Evolutionary conservation across 1,140 invertebrate species (phyloP), one percentile per base, ranked within the genome.

Genomic region (Portunus trituberculatus): DNA sequence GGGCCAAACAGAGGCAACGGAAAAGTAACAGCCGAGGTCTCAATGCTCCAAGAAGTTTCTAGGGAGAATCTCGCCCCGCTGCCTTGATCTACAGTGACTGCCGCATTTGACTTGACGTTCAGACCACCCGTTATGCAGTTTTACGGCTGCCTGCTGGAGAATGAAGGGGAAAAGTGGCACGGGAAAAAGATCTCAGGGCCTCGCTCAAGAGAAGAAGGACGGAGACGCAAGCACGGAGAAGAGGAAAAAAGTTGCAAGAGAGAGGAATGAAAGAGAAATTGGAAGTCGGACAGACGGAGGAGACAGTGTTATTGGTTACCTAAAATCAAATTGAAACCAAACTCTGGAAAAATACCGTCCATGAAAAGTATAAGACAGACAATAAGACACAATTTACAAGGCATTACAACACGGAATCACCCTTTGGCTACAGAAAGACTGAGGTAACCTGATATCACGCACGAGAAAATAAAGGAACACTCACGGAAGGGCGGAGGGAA

Each of bases 51-150:
- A 76, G 67, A 76, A 76, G 67, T 76, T 76, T 25, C 67, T n/a
- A 25, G 67, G 67, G 20, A 76, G 67, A 76, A 76, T 91, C 89
- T 52, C 32, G 89, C 67, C 16, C 91, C 28, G 67, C 25, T 31
- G 28, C 76, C 32, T 25, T 93, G 91, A 93, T 39, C 83, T 83
- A 93, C 91, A 82, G 67, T 93, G 67, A 82, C 91, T 93, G 91
- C 29, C 67, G 91, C 67, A 83, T 93, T 93, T 93, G 59, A 93
- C 91, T 83, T 93, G 91, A 82, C 91, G 91, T 82, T 82, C 76
- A 93, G 91, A 39, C 67, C 91, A 83, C 67, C 83, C 91, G 91
- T 93, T 93, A 93, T 93, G 67, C 67, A 93, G 91, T 93, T 93
- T 93, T 93, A 93, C 91, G 91, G 91, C 91, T 46, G 91, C 25